phyloP scores from a whole-genome alignment of 2,797 vertebrate species.

The Melanotaenia pygmaea region DNA sequence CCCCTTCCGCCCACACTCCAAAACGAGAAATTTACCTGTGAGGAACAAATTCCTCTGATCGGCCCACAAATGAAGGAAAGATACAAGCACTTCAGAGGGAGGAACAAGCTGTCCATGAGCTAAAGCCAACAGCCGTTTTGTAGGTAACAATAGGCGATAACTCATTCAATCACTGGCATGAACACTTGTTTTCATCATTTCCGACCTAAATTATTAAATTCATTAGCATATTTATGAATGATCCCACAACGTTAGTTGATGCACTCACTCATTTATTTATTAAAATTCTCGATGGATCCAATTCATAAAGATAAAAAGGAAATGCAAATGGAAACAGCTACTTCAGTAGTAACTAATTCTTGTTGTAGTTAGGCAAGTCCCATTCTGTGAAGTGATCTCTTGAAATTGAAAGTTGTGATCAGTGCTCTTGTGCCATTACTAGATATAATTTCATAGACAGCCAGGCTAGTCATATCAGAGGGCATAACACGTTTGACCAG shows the following conservation, averaged over 20 bases:
- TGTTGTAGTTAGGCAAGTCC: conserved; percentile 78
- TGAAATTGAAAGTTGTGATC: conserved; percentile 81
- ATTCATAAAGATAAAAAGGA: conserved; percentile 63
- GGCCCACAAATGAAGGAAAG: conserved; percentile 66
- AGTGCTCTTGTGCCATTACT: conserved; percentile 84
- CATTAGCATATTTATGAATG: conserved; percentile 83
- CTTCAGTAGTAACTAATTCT: conserved; percentile 69
- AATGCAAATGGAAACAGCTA: conserved; percentile 64
- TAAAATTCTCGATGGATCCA: conserved; percentile 56
- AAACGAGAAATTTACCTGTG: conserved; percentile 99
- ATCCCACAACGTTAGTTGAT: conserved; percentile 71
- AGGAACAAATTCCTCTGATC: conserved; percentile 68
- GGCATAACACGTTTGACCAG: conserved; percentile 69
- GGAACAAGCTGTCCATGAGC: conserved; percentile 83
- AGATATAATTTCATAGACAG: conserved; percentile 73
- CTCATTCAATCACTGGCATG: conserved; percentile 73
- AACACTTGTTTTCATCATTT: conserved; percentile 75
- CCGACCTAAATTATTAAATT: conserved; percentile 81
- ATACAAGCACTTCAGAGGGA: conserved; percentile 58
- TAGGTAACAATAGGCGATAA: conserved; percentile 76
- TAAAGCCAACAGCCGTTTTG: conserved; percentile 73
- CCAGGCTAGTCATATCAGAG: conserved; percentile 65
- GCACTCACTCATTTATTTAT: conserved; percentile 74
- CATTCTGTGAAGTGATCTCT: conserved; percentile 82
- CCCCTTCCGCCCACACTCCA: conserved; percentile 91